Evolutionary conservation across 1,140 invertebrate genomes (phyloP), one percentile per base, ranked within the genome.

Genomic region (Tetramorium simillimum): DNA sequence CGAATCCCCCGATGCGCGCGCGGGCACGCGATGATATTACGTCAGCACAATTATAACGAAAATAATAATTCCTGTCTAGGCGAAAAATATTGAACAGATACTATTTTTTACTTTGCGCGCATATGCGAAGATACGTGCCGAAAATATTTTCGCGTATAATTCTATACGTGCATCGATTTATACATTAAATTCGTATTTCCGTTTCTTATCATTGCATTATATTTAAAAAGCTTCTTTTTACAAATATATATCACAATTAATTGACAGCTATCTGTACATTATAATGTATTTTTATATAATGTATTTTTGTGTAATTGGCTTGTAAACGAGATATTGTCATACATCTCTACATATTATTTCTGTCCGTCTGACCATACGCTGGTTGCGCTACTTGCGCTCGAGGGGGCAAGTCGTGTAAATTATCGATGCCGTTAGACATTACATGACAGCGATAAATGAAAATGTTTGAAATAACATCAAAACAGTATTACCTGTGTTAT

Each of bases 371-470:
- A 43, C 18, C 40, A 46, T 46, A 75, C 14, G 14, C n/a, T 46
- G 67, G 24, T 65, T 82, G 14, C 21, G 46, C 69, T 82, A 73
- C 80, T 72, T 72, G 24, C 18, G 33, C 40, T 58, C 24, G 24
- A 37, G 7, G 24, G 53, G n/a, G 18, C 18, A 33, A 46, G 40
- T 60, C 37, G 18, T 14, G 37, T 43, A 43, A 43, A 81, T 81
- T 56, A 72, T 56, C 12, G 33, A 81, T 9, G 49, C 40, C 10
- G 3, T 80, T 80, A 80, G 1, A 14, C 18, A 78, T 33, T 33
- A 12, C 16, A 14, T 9, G 43, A 46, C 6, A 37, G 43, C 6
- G 21, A 21, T 67, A 21, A 33, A 46, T 12, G 12, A 10, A 67
- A 46, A 37, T 12, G 10, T 49, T 10, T 46, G 60, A 67, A 67